phyloP scores from a whole-genome alignment of 1,140 invertebrate genomes.

The Dendroctonus ponderosae region DNA sequence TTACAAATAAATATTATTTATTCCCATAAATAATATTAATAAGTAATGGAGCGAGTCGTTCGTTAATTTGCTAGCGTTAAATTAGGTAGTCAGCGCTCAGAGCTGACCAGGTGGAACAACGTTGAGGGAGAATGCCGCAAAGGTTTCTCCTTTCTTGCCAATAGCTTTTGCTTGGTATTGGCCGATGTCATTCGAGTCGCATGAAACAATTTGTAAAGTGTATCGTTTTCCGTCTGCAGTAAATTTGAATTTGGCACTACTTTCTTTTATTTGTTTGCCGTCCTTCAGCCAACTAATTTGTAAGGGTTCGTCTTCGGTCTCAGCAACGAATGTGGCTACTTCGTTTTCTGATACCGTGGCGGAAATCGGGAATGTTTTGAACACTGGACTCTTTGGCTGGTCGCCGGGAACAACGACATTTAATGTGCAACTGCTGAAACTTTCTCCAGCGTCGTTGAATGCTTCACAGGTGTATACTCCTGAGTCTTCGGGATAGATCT shows the following conservation, averaged over 20 bases:
- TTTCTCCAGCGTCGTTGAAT: constrained; percentile 92
- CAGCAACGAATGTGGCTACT: constrained; percentile 75
- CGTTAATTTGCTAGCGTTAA: constrained; percentile 39
- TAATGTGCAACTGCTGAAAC: constrained; percentile 86
- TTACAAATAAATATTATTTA: constrained; percentile 43
- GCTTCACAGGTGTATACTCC: constrained; percentile 95
- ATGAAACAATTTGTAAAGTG: constrained; percentile 73
- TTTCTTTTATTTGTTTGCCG: constrained; percentile 73
- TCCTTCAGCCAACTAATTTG: constrained; percentile 85
- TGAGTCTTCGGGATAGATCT: constrained; percentile 92
- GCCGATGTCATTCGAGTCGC: constrained; percentile 77
- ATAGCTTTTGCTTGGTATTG: constrained; percentile 87
- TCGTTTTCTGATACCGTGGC: constrained; percentile 80
- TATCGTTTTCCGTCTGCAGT: constrained; percentile 76
- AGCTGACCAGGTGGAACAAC: constrained; percentile 55
- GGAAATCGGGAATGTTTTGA: constrained; percentile 87
- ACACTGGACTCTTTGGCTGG: constrained; percentile 76
- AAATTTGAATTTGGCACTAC: constrained; percentile 76
- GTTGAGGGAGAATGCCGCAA: constrained; percentile 84
- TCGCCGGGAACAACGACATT: constrained; percentile 85
- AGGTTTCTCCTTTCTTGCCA: constrained; percentile 77
- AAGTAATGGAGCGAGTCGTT: constrained; percentile 46
- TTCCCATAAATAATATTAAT: constrained; percentile 41
- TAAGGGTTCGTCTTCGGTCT: constrained; percentile 66
- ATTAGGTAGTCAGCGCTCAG: constrained; percentile 36